Evolutionary conservation across 2,113 vertebrate genomes (phyloP).

Genomic region (Alligator sinensis): DNA sequence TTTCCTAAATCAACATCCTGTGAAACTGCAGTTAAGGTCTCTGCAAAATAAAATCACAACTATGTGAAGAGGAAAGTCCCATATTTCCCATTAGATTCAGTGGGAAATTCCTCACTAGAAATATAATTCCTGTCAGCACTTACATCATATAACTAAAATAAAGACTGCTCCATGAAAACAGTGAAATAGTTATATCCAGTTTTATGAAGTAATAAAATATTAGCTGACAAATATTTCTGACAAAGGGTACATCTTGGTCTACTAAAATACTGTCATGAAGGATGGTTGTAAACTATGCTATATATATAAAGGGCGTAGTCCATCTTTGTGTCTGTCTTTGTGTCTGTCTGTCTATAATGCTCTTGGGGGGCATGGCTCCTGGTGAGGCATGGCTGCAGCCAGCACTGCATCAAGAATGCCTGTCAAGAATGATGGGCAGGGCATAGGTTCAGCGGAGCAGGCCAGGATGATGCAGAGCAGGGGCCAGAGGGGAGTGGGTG

Average conservation of each 20-base stretch:
- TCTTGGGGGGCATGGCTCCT: too few species aligned
- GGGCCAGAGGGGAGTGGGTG: too few species aligned
- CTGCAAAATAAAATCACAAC: background rate
- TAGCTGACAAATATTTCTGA: background rate
- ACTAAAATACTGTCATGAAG: conserved; percentile 16
- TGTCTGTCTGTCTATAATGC: too few species aligned
- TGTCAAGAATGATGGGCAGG: too few species aligned
- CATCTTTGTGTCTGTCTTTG: too few species aligned
- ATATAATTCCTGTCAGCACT: background rate
- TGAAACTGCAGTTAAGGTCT: background rate
- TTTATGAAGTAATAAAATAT: conserved; percentile 31
- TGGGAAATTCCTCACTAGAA: background rate
- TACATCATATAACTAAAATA: accelerated
- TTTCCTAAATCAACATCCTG: background rate
- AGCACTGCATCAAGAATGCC: too few species aligned
- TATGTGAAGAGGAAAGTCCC: background rate
- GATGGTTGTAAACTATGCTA: background rate
- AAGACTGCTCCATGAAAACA: background rate
- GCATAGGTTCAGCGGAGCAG: too few species aligned
- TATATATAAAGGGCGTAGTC: too few species aligned
- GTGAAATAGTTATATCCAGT: background rate
- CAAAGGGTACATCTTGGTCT: conserved; percentile 1
- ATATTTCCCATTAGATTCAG: background rate
- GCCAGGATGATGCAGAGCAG: too few species aligned
- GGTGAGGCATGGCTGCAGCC: too few species aligned